These are phyloP conservation scores for Equus quagga DNA, from an alignment of 2,113 vertebrate genomes.

Conservation along the genomic window DNA sequence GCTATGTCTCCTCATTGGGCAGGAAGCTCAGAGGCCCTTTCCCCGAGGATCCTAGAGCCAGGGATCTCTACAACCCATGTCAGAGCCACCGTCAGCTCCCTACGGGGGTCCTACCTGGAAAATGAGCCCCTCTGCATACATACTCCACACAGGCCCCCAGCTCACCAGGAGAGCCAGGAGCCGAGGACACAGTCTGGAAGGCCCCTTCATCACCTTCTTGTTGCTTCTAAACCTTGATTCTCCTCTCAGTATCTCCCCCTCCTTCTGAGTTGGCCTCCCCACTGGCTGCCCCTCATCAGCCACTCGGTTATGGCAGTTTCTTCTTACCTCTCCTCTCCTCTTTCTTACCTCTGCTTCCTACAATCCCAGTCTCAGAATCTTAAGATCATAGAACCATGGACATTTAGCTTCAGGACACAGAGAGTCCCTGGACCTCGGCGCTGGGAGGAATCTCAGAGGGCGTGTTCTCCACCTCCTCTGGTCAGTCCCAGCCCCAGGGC, in stretches of 20 bases:
- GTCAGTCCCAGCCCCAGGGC: background rate
- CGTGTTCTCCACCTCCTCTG: background rate
- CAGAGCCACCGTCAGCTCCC: background rate
- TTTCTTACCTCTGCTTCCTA: background rate
- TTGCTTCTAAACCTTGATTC: background rate
- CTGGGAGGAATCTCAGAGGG: background rate
- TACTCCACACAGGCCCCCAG: background rate
- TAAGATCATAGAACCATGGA: background rate
- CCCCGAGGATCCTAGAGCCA: background rate
- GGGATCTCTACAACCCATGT: background rate
- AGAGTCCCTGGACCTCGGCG: background rate
- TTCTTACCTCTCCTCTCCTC: background rate
- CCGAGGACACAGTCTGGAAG: background rate
- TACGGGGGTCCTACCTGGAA: background rate
- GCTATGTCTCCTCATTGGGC: background rate
- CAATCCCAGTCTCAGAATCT: background rate
- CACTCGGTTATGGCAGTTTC: background rate
- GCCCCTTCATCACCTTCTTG: background rate
- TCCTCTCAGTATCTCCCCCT: background rate
- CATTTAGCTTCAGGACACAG: background rate
- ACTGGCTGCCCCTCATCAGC: background rate
- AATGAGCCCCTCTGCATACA: background rate
- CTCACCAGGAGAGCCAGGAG: background rate
- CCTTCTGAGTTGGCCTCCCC: background rate
- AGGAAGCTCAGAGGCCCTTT: background rate